These are phyloP conservation scores for Drosophila cracens DNA, from an alignment of 2,888 invertebrate species.

Conservation along the genomic window DNA sequence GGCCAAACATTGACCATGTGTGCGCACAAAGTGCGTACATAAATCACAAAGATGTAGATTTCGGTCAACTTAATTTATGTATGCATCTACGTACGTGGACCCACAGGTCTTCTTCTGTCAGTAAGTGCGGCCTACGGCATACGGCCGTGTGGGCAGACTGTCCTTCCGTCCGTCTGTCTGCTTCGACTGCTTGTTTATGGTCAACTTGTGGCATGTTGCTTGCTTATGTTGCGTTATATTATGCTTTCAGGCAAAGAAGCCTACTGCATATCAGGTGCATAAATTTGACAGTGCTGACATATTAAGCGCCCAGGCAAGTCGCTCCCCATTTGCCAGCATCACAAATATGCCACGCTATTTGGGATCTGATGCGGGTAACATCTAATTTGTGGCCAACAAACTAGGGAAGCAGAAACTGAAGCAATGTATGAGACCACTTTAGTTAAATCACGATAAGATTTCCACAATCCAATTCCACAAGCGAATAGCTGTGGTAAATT, in stretches of 20 bases:
- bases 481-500: neutral
- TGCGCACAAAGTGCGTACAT: conserved; percentile 44
- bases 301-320: conserved; percentile 37
- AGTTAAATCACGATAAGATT: neutral
- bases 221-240: conserved; percentile 30
- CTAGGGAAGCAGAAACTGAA: neutral
- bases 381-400: conserved; percentile 17
- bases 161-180: neutral
- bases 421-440: neutral
- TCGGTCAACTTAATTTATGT: conserved; percentile 64
- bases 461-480: neutral
- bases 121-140: conserved; percentile 4
- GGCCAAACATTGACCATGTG: conserved; percentile 50
- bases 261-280: conserved; percentile 62
- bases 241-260: conserved; percentile 8
- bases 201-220: neutral
- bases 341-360: conserved; percentile 25
- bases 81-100: neutral
- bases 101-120: neutral
- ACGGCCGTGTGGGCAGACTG: neutral
- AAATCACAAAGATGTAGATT: conserved; percentile 68
- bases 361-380: conserved; percentile 13
- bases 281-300: conserved; percentile 64
- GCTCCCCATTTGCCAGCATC: neutral
- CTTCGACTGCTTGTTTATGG: conserved; percentile 6